Evolutionary conservation across 2,797 vertebrate genomes (phyloP).

Genomic region (Cuculus canorus): DNA sequence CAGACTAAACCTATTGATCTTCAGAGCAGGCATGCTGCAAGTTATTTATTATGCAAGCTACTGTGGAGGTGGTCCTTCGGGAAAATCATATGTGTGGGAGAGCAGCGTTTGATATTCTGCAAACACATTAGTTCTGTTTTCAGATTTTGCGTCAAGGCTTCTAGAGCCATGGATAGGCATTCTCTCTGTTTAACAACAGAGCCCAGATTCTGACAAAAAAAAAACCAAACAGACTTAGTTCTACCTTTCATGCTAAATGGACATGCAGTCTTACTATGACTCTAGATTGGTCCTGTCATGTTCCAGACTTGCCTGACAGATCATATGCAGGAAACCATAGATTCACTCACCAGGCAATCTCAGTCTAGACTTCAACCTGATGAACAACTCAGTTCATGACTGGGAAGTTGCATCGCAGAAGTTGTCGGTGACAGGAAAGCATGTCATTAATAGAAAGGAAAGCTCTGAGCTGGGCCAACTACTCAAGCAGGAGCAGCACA

Average conservation of each 20-base stretch:
- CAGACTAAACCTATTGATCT: slow-evolving; percentile 62
- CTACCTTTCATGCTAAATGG: background rate
- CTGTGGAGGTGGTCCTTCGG: slow-evolving; percentile 66
- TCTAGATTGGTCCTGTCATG: background rate
- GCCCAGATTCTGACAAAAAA: background rate
- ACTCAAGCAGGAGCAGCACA: background rate
- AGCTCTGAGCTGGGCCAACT: background rate
- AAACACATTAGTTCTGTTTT: slow-evolving; percentile 57
- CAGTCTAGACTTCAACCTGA: background rate
- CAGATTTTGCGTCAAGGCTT: slow-evolving; percentile 47
- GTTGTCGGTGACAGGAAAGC: background rate
- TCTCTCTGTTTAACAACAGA: background rate
- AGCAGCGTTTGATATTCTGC: slow-evolving; percentile 46
- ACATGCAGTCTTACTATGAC: background rate
- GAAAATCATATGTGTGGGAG: slow-evolving; percentile 43
- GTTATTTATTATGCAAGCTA: slow-evolving; percentile 63
- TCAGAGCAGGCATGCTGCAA: slow-evolving; percentile 37
- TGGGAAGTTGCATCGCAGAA: background rate
- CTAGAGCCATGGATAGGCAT: background rate
- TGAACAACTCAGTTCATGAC: background rate
- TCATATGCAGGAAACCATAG: background rate
- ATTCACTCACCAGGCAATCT: background rate
- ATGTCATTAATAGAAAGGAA: background rate
- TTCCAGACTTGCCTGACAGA: background rate
- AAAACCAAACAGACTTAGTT: background rate